A percentile compares a stretch with the other conserved stretches of the same genome.
phyloP scores from a whole-genome alignment of 2,113 vertebrate genomes.

The Hemicordylus capensis region DNA sequence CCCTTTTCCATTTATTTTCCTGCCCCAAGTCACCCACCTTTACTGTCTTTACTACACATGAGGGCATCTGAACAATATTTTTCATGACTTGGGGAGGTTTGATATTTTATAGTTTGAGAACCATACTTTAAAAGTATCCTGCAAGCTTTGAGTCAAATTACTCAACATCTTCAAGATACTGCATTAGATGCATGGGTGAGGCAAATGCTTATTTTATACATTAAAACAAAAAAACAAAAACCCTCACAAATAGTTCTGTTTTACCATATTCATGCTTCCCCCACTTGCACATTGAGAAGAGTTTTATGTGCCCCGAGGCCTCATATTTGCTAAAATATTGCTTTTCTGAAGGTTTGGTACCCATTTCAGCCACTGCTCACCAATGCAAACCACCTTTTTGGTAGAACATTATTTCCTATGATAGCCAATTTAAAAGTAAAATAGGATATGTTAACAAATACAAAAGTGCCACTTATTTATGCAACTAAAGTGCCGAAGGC shows the following conservation, averaged over 20 bases:
- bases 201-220: neutral
- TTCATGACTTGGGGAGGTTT: too few relatives aligned
- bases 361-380: neutral
- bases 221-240: neutral
- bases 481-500: neutral
- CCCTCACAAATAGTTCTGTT: neutral
- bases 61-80: too few relatives aligned
- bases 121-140: neutral
- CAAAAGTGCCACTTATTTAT: too few relatives aligned
- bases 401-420: neutral
- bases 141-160: neutral
- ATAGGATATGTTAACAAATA: neutral
- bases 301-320: neutral
- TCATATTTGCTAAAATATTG: neutral
- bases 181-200: neutral
- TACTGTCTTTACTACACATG: too few relatives aligned
- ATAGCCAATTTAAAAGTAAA: neutral
- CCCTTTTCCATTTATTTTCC: too few relatives aligned
- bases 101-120: neutral
- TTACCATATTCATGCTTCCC: neutral
- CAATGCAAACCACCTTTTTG: neutral
- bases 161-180: neutral
- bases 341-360: neutral
- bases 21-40: too few relatives aligned
- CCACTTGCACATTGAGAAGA: neutral